A percentile compares a stretch with the other conserved stretches of the same genome.
Evolutionary conservation across 2,888 invertebrate genomes (phyloP).

Genomic region (Folsomia manolachei): DNA sequence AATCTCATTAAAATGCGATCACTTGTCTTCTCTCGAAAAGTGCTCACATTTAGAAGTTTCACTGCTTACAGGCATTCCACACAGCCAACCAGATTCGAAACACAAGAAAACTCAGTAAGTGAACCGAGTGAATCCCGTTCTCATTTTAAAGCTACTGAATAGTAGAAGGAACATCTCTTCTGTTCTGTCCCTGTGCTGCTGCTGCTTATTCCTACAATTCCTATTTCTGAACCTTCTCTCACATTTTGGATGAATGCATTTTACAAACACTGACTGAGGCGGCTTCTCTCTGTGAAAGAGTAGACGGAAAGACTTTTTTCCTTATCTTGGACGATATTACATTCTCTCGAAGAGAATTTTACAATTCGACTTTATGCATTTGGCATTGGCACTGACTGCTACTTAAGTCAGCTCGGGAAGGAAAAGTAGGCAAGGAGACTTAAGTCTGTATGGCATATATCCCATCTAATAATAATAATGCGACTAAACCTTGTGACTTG

Average conservation of each 20-base stretch:
- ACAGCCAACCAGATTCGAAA: slow-evolving; percentile 3
- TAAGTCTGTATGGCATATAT: background rate
- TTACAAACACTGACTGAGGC: background rate
- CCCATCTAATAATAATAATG: background rate
- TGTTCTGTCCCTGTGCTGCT: no score
- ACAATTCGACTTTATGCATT: background rate
- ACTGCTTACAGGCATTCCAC: slow-evolving; percentile 6
- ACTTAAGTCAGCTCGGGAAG: background rate
- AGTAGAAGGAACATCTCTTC: no score
- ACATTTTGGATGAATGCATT: background rate
- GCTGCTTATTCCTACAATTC: background rate
- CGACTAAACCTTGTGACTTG: no score
- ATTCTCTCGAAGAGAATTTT: background rate
- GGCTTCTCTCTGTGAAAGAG: background rate
- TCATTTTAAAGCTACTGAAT: no score
- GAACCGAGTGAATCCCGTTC: background rate
- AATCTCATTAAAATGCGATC: slow-evolving; percentile 22
- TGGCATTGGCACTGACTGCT: background rate
- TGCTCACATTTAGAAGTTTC: slow-evolving; percentile 16
- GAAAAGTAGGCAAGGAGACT: background rate
- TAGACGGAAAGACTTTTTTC: no score
- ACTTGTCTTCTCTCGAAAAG: slow-evolving; percentile 12
- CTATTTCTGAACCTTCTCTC: no score
- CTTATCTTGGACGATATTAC: background rate
- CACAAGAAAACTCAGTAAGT: background rate